These are phyloP conservation scores for Zaprionus davidi DNA, from an alignment of 1,140 invertebrate species.

Conservation along the genomic window DNA sequence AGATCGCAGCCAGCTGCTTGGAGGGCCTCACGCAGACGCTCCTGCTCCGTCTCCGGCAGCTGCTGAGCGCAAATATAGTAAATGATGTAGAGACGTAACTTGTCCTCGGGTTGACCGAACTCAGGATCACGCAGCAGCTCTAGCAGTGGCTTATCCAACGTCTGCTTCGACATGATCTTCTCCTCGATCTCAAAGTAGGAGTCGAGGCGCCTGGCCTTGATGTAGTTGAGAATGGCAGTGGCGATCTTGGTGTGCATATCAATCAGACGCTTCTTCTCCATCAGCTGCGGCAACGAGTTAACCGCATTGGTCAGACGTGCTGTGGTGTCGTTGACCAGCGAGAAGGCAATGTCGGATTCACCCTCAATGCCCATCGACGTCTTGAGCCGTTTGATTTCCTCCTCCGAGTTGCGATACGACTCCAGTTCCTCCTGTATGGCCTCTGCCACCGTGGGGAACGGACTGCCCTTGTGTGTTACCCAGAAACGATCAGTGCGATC, in stretches of 20 bases:
- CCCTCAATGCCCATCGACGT: constrained; percentile 94
- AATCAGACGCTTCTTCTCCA: constrained; percentile 98
- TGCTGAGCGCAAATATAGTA: constrained; percentile 94
- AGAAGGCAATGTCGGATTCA: constrained; percentile 90
- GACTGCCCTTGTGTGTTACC: constrained; percentile 96
- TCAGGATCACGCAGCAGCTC: constrained; percentile 94
- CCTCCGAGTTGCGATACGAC: constrained; percentile 95
- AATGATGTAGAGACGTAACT: constrained; percentile 97
- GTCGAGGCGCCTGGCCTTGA: constrained; percentile 94
- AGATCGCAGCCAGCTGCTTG: constrained; percentile 93
- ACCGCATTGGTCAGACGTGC: constrained; percentile 97
- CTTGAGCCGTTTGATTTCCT: constrained; percentile 98
- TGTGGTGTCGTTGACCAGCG: constrained; percentile 96
- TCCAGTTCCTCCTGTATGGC: constrained; percentile 99
- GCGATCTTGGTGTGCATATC: constrained; percentile 99
- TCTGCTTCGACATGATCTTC: constrained; percentile 95
- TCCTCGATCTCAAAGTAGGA: constrained; percentile 99
- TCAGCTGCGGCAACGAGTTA: constrained; percentile 96
- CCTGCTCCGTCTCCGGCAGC: constrained; percentile 92
- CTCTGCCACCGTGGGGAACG: constrained; percentile 98
- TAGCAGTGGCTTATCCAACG: constrained; percentile 90
- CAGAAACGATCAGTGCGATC: constrained; percentile 96
- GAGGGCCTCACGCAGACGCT: constrained; percentile 92
- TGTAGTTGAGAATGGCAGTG: constrained; percentile 95
- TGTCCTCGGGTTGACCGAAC: constrained; percentile 95